Conservation (phyloP, 2,888 invertebrate species). For the Lasius fuliginosus region DNA sequence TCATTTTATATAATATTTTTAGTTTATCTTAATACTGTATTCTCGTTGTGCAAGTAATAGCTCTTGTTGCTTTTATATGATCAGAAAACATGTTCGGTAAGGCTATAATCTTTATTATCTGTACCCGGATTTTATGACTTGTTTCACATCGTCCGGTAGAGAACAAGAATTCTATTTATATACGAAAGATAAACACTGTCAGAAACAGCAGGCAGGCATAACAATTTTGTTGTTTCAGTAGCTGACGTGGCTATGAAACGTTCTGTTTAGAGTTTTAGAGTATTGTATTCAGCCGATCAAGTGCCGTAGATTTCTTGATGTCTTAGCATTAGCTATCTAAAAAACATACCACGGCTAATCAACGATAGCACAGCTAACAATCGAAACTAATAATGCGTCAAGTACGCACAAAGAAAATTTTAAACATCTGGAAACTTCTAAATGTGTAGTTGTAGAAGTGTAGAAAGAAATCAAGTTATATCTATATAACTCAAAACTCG, state of each 20-base stretch:
- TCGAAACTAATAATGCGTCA: not conserved
- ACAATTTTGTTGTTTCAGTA: not conserved
- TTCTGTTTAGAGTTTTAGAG: constrained; percentile 12
- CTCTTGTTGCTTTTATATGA: not conserved
- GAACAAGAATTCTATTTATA: not conserved
- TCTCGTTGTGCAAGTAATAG: not conserved
- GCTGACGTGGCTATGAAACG: not conserved
- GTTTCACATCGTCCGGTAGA: not conserved
- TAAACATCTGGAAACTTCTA: not conserved
- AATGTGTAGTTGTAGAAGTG: not conserved
- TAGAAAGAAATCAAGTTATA: not conserved
- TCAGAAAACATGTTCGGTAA: not conserved
- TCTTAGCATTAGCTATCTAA: not conserved
- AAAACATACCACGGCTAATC: not conserved
- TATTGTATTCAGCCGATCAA: not conserved
- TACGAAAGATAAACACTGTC: not conserved
- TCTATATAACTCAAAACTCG: not conserved
- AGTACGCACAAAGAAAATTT: not conserved
- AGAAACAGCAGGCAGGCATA: not conserved
- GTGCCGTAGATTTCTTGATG: not conserved
- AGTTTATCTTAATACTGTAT: not conserved
- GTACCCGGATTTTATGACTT: not conserved
- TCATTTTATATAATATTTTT: not conserved
- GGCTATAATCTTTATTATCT: not conserved
- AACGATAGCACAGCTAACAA: not conserved